phyloP scores from a whole-genome alignment of 2,797 vertebrate genomes.

The Erethizon dorsatum region DNA sequence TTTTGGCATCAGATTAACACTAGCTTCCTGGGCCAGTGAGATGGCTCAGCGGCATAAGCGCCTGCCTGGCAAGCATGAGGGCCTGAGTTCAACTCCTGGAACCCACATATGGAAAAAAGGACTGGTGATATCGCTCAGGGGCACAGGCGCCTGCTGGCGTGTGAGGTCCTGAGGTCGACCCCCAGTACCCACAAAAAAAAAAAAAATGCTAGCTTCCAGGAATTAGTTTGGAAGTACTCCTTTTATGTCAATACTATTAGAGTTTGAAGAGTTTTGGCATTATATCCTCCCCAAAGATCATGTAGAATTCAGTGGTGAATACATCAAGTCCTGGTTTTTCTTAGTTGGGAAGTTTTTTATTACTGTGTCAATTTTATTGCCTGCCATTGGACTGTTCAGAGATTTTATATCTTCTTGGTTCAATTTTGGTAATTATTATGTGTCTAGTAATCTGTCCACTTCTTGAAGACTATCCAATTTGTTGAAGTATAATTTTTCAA shows the following conservation, averaged over 20 bases:
- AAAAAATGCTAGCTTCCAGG: neutral
- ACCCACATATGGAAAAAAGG: no score
- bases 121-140: no score
- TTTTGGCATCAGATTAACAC: neutral
- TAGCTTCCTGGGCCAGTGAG: no score
- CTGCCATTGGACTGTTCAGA: neutral
- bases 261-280: neutral
- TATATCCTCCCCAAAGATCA: neutral
- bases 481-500: neutral
- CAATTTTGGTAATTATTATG: neutral
- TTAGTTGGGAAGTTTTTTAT: neutral
- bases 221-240: neutral
- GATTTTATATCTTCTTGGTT: neutral
- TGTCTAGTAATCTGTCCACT: neutral
- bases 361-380: neutral
- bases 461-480: neutral
- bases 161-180: no score
- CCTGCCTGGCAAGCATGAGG: no score
- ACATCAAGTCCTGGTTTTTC: neutral
- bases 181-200: no score
- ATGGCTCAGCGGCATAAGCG: no score
- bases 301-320: neutral
- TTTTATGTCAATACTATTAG: neutral
- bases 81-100: no score
- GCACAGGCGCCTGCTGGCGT: no score